Conservation (phyloP, 2,888 invertebrate species). For the Yponomeuta evonymella region DNA sequence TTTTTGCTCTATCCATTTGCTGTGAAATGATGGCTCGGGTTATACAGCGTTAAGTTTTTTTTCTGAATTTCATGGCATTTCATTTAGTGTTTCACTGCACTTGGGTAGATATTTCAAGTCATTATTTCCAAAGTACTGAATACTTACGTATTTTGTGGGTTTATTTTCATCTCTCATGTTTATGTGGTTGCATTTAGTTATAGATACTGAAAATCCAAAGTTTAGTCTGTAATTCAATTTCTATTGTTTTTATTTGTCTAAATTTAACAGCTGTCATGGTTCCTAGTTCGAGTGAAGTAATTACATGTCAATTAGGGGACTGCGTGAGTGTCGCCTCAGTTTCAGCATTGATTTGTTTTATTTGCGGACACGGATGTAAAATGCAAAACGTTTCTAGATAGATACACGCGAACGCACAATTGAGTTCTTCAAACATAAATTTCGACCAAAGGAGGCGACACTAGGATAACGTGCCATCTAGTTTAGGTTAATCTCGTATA, state of each 20-base stretch:
- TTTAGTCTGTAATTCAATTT: slow-evolving; percentile 56
- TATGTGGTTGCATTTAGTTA: slow-evolving; percentile 74
- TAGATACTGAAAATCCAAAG: slow-evolving; percentile 75
- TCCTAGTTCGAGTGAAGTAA: slow-evolving; percentile 75
- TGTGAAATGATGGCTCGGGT: slow-evolving; percentile 36
- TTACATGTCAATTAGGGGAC: slow-evolving; percentile 76
- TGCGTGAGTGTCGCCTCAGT: slow-evolving; percentile 70
- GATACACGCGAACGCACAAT: slow-evolving; percentile 67
- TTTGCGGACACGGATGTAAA: neutral
- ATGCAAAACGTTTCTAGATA: slow-evolving; percentile 30
- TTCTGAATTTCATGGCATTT: slow-evolving; percentile 47
- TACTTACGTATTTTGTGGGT: slow-evolving; percentile 59
- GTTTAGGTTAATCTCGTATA: slow-evolving; percentile 78
- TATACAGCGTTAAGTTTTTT: slow-evolving; percentile 36
- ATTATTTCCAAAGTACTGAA: slow-evolving; percentile 71
- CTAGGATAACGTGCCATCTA: slow-evolving; percentile 76
- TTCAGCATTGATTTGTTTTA: neutral
- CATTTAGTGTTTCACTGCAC: slow-evolving; percentile 52
- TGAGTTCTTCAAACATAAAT: slow-evolving; percentile 56
- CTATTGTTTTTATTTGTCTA: slow-evolving; percentile 52
- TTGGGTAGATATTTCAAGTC: slow-evolving; percentile 57
- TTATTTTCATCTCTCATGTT: slow-evolving; percentile 53
- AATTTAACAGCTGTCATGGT: slow-evolving; percentile 77
- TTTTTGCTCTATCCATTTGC: slow-evolving; percentile 55
- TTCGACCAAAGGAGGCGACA: slow-evolving; percentile 73